Evolutionary conservation across 1,140 invertebrate genomes (phyloP), one percentile per base, ranked within the genome.

Genomic region (Drosophila kurseongensis): DNA sequence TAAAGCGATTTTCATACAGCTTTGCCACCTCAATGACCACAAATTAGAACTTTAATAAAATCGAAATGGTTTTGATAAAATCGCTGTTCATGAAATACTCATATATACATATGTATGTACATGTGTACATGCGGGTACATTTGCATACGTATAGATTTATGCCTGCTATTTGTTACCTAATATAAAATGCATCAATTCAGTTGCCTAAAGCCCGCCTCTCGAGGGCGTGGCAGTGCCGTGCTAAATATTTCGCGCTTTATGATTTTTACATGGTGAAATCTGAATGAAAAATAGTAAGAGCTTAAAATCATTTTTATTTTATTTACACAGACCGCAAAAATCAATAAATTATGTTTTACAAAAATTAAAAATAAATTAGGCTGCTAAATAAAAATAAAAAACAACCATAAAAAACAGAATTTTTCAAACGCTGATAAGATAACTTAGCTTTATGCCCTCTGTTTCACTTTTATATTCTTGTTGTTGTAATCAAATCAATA

Each of bases 11-110:
- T 48, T 16, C 14, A 44, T 27, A 41, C 36, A 42, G 48, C 23
- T 44, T 66, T 45, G 35, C 66, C 48, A 61, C 14, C 48, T 78
- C 58, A 56, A 16, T 44, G 44, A 52, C 69, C 75, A 35, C 80
- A 66, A 79, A 71, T 83, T 75, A 68, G 48, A 72, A 72, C 51
- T 72, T 54, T 72, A 81, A 82, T 78, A 62, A 65, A 80, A 57
- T 65, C 27, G 38, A 68, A 50, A 38, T 66, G n/a, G 58, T 60
- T 75, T 56, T 16, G 48, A 68, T 63, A 7, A 10, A 55, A 60
- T 18, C 3, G 5, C 23, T 9, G 1, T n/a, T 5, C 29, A 14
- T n/a, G 14, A 16, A 67, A 63, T 36, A n/a, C n/a, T n/a, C n/a
- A n/a, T n/a, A n/a, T n/a, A n/a, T n/a, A n/a, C n/a, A n/a, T n/a